Conservation (phyloP, 2,113 vertebrate species). For the Alligator sinensis region DNA sequence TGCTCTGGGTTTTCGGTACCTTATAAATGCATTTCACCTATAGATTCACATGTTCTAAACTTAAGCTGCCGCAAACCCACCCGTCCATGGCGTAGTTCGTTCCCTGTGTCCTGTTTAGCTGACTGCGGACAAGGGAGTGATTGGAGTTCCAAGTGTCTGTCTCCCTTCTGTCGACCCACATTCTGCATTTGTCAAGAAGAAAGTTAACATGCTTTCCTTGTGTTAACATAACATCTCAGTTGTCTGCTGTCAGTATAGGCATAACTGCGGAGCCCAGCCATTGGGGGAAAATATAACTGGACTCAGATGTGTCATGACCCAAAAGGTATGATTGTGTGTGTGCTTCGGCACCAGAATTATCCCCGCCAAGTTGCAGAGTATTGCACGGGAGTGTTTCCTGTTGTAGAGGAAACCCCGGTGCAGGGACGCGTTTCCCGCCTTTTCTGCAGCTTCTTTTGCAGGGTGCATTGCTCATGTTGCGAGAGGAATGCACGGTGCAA, state of each 20-base stretch:
- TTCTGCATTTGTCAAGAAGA: conserved; percentile 10
- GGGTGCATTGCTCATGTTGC: too few relatives aligned
- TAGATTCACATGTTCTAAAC: neutral
- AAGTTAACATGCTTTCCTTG: neutral
- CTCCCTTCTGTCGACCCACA: neutral
- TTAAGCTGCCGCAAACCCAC: neutral
- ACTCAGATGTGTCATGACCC: too few relatives aligned
- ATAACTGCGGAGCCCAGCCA: neutral
- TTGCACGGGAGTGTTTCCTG: too few relatives aligned
- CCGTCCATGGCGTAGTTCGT: neutral
- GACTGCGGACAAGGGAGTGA: neutral
- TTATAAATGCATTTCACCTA: neutral
- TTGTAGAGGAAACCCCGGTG: too few relatives aligned
- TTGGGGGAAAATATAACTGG: neutral
- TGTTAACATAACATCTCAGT: neutral
- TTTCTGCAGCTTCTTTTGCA: too few relatives aligned
- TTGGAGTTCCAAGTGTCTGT: neutral
- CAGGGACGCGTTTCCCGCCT: too few relatives aligned
- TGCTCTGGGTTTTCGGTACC: neutral
- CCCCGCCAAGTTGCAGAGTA: too few relatives aligned
- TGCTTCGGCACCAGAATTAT: too few relatives aligned
- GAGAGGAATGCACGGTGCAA: too few relatives aligned
- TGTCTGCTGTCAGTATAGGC: conserved; percentile 1
- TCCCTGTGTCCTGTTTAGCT: neutral
- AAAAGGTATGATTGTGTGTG: too few relatives aligned